Evolutionary conservation across 2,113 vertebrate genomes (phyloP), one percentile per base, ranked within the genome.

Genomic region (Casuarius casuarius): DNA sequence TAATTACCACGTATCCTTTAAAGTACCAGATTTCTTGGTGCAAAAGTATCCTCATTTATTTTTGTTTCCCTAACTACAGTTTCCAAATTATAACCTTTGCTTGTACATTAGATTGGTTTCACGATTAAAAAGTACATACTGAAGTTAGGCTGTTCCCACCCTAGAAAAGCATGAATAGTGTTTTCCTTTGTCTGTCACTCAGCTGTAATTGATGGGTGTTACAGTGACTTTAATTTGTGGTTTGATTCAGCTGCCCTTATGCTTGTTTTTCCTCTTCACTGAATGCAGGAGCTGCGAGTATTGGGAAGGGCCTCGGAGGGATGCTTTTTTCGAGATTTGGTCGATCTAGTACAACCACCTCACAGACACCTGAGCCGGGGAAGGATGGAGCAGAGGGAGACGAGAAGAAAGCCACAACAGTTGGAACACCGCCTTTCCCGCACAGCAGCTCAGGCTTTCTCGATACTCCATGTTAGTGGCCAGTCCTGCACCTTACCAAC

Each of bases 271-370:
- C 20, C 40, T 77, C 49, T 28, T 2, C 95, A 40, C 66, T 54
- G 49, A 44, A n/a, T 28, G 7, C 94, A 99, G 99, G 99, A 75
- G 99, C 99, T 12, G 99, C 99, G 0, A 99, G 99, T 96, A 99
- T 99, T 12, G 99, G 99, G 46, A 99, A 99, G 92, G 99, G 99
- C 89, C 99, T 99, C 1, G 99, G 99, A 12, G 99, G 99, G 86
- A 99, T 99, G 98, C 96, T 99, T 23, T 99, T 99, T 93, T 99
- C 99, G 0, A 98, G 99, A 35, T 99, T 99, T 92, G 99, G 99
- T 8, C 98, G 99, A 35, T 99, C 99, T 48, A 98, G 98, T 93
- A 98, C 98, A 54, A 96, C 98, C 84, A 89, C 98, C 8, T 95
- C 98, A 6, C 98, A 98, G 75, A 92, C 96, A 2, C 95, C 98